A percentile compares a stretch with the other conserved stretches of the same genome.
These are phyloP conservation scores for Procambarus clarkii DNA, from an alignment of 1,140 invertebrate species.

Conservation along the genomic window DNA sequence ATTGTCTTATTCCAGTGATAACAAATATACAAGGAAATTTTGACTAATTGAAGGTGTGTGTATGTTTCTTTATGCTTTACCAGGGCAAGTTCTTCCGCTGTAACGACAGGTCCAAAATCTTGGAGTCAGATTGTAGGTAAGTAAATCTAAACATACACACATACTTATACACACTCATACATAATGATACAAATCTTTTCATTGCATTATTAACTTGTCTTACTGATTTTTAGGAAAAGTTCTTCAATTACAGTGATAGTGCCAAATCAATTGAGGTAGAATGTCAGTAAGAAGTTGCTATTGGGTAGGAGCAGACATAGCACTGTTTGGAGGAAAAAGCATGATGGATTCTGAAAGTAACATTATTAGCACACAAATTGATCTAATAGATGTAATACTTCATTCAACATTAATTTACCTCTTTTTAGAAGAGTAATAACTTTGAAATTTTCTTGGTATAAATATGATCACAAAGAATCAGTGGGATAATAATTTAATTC, in stretches of 20 bases:
- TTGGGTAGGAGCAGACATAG: background rate
- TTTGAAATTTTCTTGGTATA: background rate
- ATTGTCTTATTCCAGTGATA: background rate
- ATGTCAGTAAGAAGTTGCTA: constrained; percentile 69
- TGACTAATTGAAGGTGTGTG: background rate
- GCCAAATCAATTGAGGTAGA: constrained; percentile 76
- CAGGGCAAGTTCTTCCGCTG: constrained; percentile 77
- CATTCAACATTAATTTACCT: background rate
- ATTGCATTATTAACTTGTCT: constrained; percentile 26
- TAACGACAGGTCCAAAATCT: constrained; percentile 77
- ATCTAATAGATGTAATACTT: background rate
- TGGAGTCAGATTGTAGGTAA: constrained; percentile 70
- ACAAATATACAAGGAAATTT: background rate
- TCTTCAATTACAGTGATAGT: constrained; percentile 77
- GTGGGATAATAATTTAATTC: background rate
- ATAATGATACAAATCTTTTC: background rate
- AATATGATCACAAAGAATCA: background rate
- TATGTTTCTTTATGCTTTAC: background rate
- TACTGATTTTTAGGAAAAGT: constrained; percentile 89
- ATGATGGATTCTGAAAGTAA: background rate
- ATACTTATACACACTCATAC: too few species aligned
- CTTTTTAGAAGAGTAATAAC: background rate
- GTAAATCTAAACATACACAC: constrained; percentile 13
- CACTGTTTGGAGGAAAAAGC: background rate
- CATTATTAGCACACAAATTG: background rate